phyloP scores from a whole-genome alignment of 2,797 vertebrate species.

The Dermochelys coriacea region DNA sequence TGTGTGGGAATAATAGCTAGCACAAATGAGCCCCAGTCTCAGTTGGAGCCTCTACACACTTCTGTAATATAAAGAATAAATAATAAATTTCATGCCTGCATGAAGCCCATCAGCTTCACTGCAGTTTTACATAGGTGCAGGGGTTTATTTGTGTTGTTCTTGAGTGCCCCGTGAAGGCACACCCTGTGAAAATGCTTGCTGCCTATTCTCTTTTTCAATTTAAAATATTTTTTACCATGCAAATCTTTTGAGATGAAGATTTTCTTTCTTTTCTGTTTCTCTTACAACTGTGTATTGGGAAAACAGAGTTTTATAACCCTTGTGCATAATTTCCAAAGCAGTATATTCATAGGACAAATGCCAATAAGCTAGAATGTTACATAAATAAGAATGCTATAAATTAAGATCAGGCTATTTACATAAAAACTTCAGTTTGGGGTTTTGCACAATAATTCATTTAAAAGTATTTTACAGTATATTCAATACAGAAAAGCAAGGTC shows the following conservation, averaged over 20 bases:
- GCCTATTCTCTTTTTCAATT: background rate
- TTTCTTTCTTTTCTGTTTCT: conserved; percentile 25
- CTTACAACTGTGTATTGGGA: conserved; percentile 54
- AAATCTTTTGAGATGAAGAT: conserved; percentile 32
- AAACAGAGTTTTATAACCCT: conserved; percentile 72
- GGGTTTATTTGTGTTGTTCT: background rate
- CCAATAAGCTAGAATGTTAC: conserved; percentile 74
- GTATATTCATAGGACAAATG: conserved; percentile 81
- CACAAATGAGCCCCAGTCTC: background rate
- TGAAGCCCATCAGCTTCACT: background rate
- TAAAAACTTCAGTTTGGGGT: conserved; percentile 72
- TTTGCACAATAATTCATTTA: conserved; percentile 73
- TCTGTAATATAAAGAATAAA: background rate
- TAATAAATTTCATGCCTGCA: background rate
- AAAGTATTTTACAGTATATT: conserved; percentile 67
- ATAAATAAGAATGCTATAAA: conserved; percentile 79
- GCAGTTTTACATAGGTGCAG: background rate
- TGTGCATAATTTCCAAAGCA: conserved; percentile 70
- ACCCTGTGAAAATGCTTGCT: background rate
- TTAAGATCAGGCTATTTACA: conserved; percentile 71
- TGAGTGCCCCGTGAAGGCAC: background rate
- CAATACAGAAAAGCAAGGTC: conserved; percentile 52
- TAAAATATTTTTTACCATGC: conserved; percentile 66
- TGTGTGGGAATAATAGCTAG: background rate
- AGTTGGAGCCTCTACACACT: background rate